A percentile compares a stretch with the other conserved stretches of the same genome.
Conservation (phyloP, 2,888 invertebrate genomes). For the Microdon myrmicae region DNA sequence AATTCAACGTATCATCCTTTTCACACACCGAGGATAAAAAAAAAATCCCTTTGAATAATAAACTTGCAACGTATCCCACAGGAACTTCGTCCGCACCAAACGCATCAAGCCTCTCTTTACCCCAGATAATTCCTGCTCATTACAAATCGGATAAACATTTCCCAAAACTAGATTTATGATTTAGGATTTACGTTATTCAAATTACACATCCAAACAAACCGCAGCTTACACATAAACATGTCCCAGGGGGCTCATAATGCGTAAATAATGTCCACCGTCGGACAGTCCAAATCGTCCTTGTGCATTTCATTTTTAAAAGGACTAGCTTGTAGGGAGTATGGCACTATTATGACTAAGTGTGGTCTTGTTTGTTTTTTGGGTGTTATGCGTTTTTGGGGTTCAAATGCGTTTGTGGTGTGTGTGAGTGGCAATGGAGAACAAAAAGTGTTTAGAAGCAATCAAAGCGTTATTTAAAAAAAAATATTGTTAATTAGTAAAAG, state of each 20-base stretch:
- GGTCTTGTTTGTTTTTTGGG: background rate
- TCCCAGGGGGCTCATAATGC: constrained; percentile 36
- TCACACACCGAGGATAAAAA: background rate
- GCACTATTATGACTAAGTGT: background rate
- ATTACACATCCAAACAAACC: constrained; percentile 43
- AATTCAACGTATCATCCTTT: no score
- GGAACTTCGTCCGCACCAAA: background rate
- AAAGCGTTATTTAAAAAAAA: constrained; percentile 31
- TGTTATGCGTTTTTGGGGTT: no score
- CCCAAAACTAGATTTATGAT: constrained; percentile 28
- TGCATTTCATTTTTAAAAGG: constrained; percentile 16
- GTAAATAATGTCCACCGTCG: constrained; percentile 5
- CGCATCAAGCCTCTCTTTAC: no score
- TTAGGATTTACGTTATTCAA: constrained; percentile 51
- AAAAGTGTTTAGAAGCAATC: constrained; percentile 8
- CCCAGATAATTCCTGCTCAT: constrained; percentile 15
- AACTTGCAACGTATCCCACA: no score
- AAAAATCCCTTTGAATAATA: constrained; percentile 22
- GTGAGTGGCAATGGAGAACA: background rate
- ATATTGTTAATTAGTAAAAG: background rate
- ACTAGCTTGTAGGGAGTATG: background rate
- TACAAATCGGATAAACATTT: constrained; percentile 15
- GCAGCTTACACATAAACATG: constrained; percentile 34
- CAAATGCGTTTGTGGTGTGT: background rate
- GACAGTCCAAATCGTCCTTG: constrained; percentile 11